Conservation (phyloP, 92 coral and sea anemone species). For the Heliopora coerulea region DNA sequence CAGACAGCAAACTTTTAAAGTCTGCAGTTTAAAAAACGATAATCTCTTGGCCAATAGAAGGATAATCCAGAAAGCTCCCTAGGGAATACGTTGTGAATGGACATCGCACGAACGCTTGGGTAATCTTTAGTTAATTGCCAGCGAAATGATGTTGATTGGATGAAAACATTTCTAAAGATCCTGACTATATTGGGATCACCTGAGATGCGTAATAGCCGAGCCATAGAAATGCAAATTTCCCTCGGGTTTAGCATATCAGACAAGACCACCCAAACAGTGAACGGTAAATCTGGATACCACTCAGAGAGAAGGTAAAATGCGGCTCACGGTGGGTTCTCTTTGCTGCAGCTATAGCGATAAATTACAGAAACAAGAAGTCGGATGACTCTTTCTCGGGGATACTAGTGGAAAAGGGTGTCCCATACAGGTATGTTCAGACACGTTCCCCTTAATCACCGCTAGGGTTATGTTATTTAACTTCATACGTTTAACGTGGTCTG, state of each 20-base stretch:
- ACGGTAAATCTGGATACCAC: no score
- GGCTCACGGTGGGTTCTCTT: no score
- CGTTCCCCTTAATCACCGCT: no score
- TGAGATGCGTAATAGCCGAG: neutral
- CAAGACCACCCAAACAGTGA: no score
- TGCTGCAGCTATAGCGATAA: no score
- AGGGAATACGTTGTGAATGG: constrained; percentile 24
- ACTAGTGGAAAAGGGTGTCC: no score
- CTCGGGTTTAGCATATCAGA: neutral
- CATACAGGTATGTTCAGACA: no score
- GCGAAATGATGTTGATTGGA: constrained; percentile 27
- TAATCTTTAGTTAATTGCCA: constrained; percentile 26
- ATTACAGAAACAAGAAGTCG: no score
- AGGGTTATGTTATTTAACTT: no score
- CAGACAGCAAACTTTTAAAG: constrained; percentile 46
- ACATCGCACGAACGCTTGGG: neutral
- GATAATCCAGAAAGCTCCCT: constrained; percentile 39
- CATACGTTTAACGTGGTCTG: no score
- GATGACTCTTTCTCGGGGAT: no score
- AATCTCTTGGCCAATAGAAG: constrained; percentile 45
- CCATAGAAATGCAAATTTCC: constrained; percentile 21
- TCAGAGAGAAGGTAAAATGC: no score
- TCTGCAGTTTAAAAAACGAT: constrained; percentile 31
- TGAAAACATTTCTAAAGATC: constrained; percentile 2
- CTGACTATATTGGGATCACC: constrained; percentile 21